These are phyloP conservation scores for Alloplasta piceator DNA, from an alignment of 2,888 invertebrate genomes.

Conservation along the genomic window DNA sequence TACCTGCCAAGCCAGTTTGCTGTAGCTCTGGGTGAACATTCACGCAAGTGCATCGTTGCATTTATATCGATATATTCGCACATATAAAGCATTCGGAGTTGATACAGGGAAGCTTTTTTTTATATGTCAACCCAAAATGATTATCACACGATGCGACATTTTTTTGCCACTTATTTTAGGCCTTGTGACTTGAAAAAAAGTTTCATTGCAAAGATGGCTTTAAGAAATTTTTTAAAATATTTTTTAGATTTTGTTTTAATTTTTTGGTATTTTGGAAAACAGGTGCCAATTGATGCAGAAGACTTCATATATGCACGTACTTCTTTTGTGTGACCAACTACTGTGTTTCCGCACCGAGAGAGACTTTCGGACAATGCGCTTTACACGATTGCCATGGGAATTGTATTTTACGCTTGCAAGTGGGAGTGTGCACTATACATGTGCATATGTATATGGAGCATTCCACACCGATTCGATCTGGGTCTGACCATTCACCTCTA, in stretches of 20 bases:
- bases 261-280: too few species aligned
- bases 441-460: not conserved
- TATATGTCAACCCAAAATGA: too few species aligned
- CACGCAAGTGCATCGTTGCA: constrained; percentile 60
- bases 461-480: too few species aligned
- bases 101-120: too few species aligned
- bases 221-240: too few species aligned
- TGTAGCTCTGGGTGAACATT: constrained; percentile 57
- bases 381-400: constrained; percentile 28
- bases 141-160: too few species aligned
- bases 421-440: not conserved
- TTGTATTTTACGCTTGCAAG: not conserved
- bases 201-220: too few species aligned
- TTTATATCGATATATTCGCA: not conserved
- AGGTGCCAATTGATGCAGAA: not conserved
- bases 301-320: constrained; percentile 12
- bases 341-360: constrained; percentile 66
- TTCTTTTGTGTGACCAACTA: constrained; percentile 61
- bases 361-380: constrained; percentile 40
- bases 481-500: too few species aligned
- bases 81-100: not conserved
- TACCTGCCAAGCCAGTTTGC: constrained; percentile 50
- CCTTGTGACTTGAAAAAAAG: too few species aligned
- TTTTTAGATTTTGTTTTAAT: too few species aligned
- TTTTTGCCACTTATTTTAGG: too few species aligned